Evolutionary conservation across 2,797 vertebrate genomes (phyloP), one percentile per base, ranked within the genome.

Genomic region (Denticeps clupeoides): DNA sequence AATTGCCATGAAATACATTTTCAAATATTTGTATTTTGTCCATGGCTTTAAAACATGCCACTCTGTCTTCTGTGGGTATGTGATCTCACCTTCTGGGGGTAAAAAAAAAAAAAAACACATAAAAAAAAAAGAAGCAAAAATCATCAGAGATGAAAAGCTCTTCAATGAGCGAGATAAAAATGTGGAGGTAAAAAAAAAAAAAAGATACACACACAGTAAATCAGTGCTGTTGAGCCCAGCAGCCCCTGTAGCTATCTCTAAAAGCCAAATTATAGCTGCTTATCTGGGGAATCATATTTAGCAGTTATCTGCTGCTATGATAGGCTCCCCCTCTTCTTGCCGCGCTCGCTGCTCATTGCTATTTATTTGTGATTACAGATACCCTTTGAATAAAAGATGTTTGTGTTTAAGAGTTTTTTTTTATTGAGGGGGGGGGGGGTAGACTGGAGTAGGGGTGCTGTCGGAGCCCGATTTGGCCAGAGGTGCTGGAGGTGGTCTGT

Each of bases 1-100:
- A 97, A 97, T 98, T 89, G 87, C 88, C 93, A 91, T 98, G 94
- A 98, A 98, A 98, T 98, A 98, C 91, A 96, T 92, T 97, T 91
- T 97, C 92, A 98, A 98, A 97, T 98, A 95, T 97, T 98, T 93
- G 93, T 92, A 93, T 93, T 93, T 91, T 90, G 87, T 90, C 89
- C 77, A 74, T 82, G 18, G 82, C 90, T 89, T 90, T 87, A 87
- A 89, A 90, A 92, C 88, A 92, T 87, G 87, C 59, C 85, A 85
- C 82, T 85, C 78, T 81, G 70, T 82, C 85, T 89, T 86, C 82
- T 82, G 79, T 77, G 78, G 68, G 78, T 75, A 67, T 76, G 70
- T 73, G 80, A 81, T 89, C 89, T 89, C 89, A 89, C 90, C 88
- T 93, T 90, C 87, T 85, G 86, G 85, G 77, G 81, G 76, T 85